These are phyloP conservation scores for Eunapius fragilis DNA, from an alignment of 37 sponge, comb jelly and placozoan species.

Conservation along the genomic window DNA sequence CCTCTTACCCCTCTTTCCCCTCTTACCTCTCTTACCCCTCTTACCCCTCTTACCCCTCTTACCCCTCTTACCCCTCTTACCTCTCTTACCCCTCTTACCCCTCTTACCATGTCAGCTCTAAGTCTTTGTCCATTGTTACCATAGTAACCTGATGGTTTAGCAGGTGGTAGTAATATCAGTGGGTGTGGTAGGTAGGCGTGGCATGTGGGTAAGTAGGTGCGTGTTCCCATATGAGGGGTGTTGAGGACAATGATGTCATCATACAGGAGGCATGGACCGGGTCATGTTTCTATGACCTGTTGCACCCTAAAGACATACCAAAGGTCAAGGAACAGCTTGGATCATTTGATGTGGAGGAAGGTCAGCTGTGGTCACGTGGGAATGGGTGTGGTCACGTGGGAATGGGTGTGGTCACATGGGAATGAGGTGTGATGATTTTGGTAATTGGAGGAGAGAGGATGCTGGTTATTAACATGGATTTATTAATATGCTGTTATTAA, in stretches of 20 bases:
- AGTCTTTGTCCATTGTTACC: no score
- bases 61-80: no score
- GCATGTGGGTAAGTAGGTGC: neutral
- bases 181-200: neutral
- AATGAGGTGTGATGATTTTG: neutral
- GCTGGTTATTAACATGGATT: no score
- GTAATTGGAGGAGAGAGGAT: no score
- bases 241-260: constrained; percentile 17
- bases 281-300: constrained; percentile 68
- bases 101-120: no score
- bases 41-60: no score
- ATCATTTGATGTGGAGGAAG: constrained; percentile 66
- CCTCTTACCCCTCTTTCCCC: no score
- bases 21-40: no score
- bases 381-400: neutral
- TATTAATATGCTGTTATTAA: no score
- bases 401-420: neutral
- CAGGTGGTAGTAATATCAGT: no score
- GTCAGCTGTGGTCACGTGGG: neutral
- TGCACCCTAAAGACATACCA: constrained; percentile 79
- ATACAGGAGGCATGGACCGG: constrained; percentile 63
- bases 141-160: no score
- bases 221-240: neutral
- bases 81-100: no score
- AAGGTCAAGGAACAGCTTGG: constrained; percentile 74